phyloP scores from a whole-genome alignment of 2,113 vertebrate genomes.

The Elephantulus edwardii region DNA sequence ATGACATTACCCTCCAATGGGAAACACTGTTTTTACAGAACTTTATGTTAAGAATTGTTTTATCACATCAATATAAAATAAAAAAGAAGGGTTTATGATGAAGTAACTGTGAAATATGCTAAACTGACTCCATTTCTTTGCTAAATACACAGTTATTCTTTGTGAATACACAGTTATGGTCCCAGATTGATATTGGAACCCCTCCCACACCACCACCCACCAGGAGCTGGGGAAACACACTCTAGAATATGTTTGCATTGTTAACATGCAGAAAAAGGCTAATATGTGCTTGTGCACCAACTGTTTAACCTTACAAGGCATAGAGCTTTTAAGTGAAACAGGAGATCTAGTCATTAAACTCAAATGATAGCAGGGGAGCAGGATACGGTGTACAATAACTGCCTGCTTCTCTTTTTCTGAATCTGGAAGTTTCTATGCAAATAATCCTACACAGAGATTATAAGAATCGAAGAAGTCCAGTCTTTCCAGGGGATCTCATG shows the following conservation, averaged over 20 bases:
- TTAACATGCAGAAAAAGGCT: not conserved
- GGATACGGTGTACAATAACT: not conserved
- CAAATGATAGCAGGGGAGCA: not conserved
- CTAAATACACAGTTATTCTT: not conserved
- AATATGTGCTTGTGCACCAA: not conserved
- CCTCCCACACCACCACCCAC: not conserved
- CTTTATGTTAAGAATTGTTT: not conserved
- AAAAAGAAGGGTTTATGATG: too few species aligned
- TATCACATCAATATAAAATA: too few species aligned
- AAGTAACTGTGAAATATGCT: not conserved
- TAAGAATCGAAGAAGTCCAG: not conserved
- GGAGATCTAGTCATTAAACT: not conserved
- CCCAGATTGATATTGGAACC: not conserved
- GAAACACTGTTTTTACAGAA: not conserved
- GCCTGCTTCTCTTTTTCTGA: not conserved
- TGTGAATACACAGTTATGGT: not conserved
- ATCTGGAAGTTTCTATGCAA: not conserved
- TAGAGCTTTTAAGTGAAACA: slow-evolving; percentile 21
- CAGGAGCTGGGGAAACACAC: not conserved
- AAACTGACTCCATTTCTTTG: not conserved
- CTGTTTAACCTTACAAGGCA: not conserved
- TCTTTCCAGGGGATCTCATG: not conserved
- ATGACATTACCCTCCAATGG: too few species aligned
- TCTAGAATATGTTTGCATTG: not conserved
- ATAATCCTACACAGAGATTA: not conserved